Evolutionary conservation across 1,140 invertebrate genomes (phyloP).

Genomic region (Druon quercuslanigerum): DNA sequence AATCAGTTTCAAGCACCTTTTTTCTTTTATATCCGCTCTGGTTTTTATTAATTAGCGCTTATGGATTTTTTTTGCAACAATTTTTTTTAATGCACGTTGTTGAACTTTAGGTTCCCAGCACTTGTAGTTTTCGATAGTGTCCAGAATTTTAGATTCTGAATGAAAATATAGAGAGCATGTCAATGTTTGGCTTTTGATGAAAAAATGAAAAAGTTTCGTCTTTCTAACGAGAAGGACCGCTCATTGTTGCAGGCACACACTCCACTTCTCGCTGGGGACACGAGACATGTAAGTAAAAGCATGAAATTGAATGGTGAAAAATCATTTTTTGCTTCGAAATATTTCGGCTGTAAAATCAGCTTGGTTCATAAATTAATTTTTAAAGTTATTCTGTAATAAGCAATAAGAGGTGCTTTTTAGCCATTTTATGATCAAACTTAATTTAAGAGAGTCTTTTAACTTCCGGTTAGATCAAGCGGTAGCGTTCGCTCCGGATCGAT

Average conservation of each 20-base stretch:
- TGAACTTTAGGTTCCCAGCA: neutral
- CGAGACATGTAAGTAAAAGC: constrained; percentile 77
- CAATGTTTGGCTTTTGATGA: constrained; percentile 37
- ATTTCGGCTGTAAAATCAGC: too few relatives aligned
- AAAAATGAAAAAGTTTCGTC: constrained; percentile 44
- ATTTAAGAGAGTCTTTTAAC: too few relatives aligned
- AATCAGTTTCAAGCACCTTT: too few relatives aligned
- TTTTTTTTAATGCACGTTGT: neutral
- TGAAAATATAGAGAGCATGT: constrained; percentile 49
- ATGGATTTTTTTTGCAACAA: too few relatives aligned
- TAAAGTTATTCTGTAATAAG: too few relatives aligned
- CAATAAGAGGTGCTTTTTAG: too few relatives aligned
- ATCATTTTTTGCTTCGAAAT: neutral
- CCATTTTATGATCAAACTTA: too few relatives aligned
- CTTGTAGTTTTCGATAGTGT: neutral
- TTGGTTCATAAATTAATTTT: too few relatives aligned
- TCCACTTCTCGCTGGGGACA: constrained; percentile 77
- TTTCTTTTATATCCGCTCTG: too few relatives aligned
- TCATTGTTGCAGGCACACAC: constrained; percentile 80
- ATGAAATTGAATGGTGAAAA: constrained; percentile 12
- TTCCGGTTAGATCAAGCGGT: too few relatives aligned
- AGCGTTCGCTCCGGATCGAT: too few relatives aligned
- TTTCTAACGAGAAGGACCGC: constrained; percentile 59
- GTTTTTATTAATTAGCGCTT: too few relatives aligned
- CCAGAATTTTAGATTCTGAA: constrained; percentile 40